Conservation (phyloP, 2,888 invertebrate genomes). For the Rosalia funebris region DNA sequence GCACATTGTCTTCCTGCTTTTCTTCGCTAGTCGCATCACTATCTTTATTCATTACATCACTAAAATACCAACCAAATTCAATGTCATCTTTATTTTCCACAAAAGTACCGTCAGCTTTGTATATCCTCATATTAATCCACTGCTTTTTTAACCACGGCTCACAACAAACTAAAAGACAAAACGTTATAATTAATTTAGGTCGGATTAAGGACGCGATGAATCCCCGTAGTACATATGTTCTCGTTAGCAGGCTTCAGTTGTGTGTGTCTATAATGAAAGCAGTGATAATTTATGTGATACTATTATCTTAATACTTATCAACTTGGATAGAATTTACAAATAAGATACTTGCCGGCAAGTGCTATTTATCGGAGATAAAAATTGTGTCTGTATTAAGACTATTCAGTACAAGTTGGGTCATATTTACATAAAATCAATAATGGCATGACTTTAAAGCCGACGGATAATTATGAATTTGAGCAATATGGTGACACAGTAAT, state of each 20-base stretch:
- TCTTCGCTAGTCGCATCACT: not conserved
- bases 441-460: no score
- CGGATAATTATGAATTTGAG: no score
- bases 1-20: not conserved
- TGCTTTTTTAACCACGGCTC: no score
- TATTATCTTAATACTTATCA: slow-evolving; percentile 15
- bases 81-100: slow-evolving; percentile 47
- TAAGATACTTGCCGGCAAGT: not conserved
- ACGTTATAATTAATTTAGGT: slow-evolving; percentile 27
- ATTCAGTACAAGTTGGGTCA: no score
- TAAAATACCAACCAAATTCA: slow-evolving; percentile 55
- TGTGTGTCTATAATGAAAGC: slow-evolving; percentile 8
- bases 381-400: not conserved
- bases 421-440: no score
- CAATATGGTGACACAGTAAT: no score
- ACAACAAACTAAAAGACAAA: not conserved
- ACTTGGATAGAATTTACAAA: slow-evolving; percentile 7
- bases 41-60: slow-evolving; percentile 48
- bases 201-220: slow-evolving; percentile 19
- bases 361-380: slow-evolving; percentile 8
- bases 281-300: no score
- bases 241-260: slow-evolving; percentile 13
- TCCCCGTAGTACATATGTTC: slow-evolving; percentile 1
- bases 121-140: slow-evolving; percentile 55
- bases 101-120: slow-evolving; percentile 53